phyloP scores from a whole-genome alignment of 1,140 invertebrate species.

The Lepidurus arcticus region DNA sequence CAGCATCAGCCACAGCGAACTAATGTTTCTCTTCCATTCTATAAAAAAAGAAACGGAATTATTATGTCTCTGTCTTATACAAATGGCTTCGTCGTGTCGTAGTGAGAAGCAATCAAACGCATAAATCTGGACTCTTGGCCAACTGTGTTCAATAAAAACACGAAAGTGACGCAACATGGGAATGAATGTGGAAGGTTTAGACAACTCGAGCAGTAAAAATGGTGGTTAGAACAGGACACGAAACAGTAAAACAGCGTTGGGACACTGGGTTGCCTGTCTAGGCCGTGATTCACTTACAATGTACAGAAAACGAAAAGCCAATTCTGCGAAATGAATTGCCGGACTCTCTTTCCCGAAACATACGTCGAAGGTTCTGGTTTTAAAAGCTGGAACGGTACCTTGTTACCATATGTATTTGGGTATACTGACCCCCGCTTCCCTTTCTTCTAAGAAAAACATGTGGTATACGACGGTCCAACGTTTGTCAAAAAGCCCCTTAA shows the following conservation, averaged over 20 bases:
- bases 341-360: background rate
- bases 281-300: background rate
- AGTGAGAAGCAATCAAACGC: background rate
- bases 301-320: background rate
- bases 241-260: no score
- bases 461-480: background rate
- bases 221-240: no score
- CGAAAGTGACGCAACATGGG: background rate
- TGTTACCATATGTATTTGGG: background rate
- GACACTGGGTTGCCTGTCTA: no score
- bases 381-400: slow-evolving; percentile 12
- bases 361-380: slow-evolving; percentile 21
- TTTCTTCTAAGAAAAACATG: background rate
- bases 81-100: background rate
- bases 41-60: background rate
- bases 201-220: no score
- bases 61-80: background rate
- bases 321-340: background rate
- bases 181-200: background rate
- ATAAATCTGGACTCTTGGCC: background rate
- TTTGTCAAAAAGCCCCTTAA: background rate
- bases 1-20: background rate
- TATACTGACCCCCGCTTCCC: background rate
- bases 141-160: background rate
- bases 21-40: background rate